These are phyloP conservation scores for Monopterus albus DNA, from an alignment of 2,113 vertebrate genomes.

Conservation along the genomic window DNA sequence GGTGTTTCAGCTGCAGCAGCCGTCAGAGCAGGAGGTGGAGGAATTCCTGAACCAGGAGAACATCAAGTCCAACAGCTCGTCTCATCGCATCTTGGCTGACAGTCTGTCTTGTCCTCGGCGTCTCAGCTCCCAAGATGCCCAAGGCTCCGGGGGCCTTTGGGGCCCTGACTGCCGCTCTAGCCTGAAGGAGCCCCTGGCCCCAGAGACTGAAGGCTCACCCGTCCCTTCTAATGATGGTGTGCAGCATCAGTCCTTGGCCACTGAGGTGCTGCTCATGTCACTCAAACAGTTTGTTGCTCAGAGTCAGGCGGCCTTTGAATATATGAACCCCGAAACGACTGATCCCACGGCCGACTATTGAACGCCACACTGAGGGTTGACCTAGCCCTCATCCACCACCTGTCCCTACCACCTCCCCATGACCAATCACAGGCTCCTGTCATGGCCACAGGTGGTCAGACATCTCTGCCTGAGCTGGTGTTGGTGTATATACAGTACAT, in stretches of 20 bases:
- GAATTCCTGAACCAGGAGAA: constrained; percentile 75
- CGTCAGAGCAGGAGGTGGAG: constrained; percentile 68
- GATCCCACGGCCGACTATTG: constrained; percentile 37
- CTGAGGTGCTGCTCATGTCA: constrained; percentile 72
- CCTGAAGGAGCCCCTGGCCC: constrained; percentile 31
- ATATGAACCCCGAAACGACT: constrained; percentile 65
- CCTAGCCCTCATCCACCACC: background rate
- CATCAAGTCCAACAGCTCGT: constrained; percentile 22
- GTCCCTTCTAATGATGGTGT: background rate
- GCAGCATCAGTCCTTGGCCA: constrained; percentile 63
- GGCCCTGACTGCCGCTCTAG: constrained; percentile 52
- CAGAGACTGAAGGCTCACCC: constrained; percentile 18
- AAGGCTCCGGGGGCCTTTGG: background rate
- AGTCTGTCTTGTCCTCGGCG: constrained; percentile 74
- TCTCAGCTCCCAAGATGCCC: constrained; percentile 47
- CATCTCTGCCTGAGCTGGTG: no score
- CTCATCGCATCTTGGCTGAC: constrained; percentile 58
- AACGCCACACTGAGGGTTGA: background rate
- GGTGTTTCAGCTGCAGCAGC: constrained; percentile 67
- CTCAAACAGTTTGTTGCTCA: constrained; percentile 78
- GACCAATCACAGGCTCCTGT: background rate
- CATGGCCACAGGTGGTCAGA: no score
- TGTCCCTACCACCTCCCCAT: background rate
- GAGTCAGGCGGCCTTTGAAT: constrained; percentile 79
- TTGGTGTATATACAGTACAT: no score